Base-by-base conservation (phyloP, 1,140 invertebrate genomes). In the Pachypeltis micranthus region DNA sequence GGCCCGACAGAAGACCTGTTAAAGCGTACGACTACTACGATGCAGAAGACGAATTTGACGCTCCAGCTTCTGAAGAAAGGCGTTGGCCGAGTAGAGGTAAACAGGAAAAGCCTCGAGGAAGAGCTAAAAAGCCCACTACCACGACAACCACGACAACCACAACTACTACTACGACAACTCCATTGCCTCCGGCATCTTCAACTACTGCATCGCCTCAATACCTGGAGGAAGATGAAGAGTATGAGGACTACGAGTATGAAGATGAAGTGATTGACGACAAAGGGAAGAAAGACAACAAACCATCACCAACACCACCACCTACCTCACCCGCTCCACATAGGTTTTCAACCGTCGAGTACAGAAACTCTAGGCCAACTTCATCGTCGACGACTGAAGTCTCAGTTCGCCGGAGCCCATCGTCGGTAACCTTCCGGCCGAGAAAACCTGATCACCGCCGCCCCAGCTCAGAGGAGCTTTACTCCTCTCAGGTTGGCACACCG, bases 201-300 rank as follows among this genome's bases (percentile, higher is more conserved):
- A 29, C 62, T 10, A 34, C 47, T 7, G 31, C 25, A 2, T 34
- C 34, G 3, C 61, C 54, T 44, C 27, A 51, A 23, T 28, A 61
- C 14, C 25, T 61, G 21, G 47, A 56, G 12, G 55, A 63, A 21
- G 54, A 65, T 14, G 39, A 67, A 27, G 61, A 69, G 24, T 67
- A 67, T 27, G 68, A 69, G 16, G 65, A 68, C 21, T 66, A 68
- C 44, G 67, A 65, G 29, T 61, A 63, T n/a, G 26, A 51, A 58
- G 63, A 61, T 58, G 26, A 28, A 26, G 19, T 29, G 14, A 59
- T 59, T 31, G 16, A 23, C n/a, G 57, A n/a, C 25, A 59, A 51
- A 56, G 19, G 2, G 1, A 56, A 56, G 54, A 2, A 2, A 47
- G n/a, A n/a, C n/a, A n/a, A n/a, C 7, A 39, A 39, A 21, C 4